Evolutionary conservation across 2,888 invertebrate genomes (phyloP).

Genomic region (Mycogona germanica): DNA sequence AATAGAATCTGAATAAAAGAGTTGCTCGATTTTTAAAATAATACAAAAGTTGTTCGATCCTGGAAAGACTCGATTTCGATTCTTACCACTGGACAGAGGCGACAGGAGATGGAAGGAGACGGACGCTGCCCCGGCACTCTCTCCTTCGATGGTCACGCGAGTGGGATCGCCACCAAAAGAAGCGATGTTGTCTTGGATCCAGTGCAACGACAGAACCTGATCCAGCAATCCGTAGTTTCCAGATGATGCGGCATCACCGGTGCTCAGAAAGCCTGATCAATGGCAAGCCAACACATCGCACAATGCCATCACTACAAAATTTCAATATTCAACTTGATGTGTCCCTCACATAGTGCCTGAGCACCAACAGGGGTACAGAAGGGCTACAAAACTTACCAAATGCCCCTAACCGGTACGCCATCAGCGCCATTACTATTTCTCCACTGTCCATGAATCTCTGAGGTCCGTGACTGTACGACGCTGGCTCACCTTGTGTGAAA

Average conservation of each 20-base stretch:
- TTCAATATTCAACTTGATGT: too few relatives aligned
- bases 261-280: slow-evolving; percentile 14
- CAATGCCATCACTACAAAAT: too few relatives aligned
- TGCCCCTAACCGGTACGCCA: slow-evolving; percentile 21
- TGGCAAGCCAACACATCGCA: too few relatives aligned
- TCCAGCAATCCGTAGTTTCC: slow-evolving; percentile 16
- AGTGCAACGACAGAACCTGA: slow-evolving; percentile 11
- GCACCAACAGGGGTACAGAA: neutral
- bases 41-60: too few relatives aligned
- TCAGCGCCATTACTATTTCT: slow-evolving; percentile 21
- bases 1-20: neutral
- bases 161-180: slow-evolving; percentile 13
- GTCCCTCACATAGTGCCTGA: too few relatives aligned
- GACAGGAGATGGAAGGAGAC: slow-evolving; percentile 12
- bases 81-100: slow-evolving; percentile 3
- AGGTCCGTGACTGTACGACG: neutral
- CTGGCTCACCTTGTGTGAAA: neutral
- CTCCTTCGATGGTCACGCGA: slow-evolving; percentile 11
- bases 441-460: slow-evolving; percentile 9
- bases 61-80: too few relatives aligned
- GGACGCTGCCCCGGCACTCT: slow-evolving; percentile 14
- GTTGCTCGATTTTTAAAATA: too few relatives aligned
- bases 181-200: slow-evolving; percentile 14
- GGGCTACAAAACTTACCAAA: slow-evolving; percentile 19
- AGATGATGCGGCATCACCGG: slow-evolving; percentile 1